phyloP scores from a whole-genome alignment of 92 coral and sea anemone genomes.

The Epizoanthus rinbou region DNA sequence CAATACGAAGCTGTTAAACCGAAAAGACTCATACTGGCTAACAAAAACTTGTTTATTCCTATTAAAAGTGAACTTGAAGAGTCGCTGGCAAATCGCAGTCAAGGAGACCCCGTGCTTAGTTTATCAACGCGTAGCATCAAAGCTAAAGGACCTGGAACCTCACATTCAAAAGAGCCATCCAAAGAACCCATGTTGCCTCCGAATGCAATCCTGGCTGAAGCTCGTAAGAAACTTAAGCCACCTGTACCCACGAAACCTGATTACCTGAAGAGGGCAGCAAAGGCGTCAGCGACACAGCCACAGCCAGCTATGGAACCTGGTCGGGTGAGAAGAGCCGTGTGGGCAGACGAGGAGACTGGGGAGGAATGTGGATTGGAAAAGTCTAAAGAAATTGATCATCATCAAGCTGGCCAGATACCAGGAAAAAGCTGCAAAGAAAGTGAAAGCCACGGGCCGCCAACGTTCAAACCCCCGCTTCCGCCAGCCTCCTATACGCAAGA shows the following conservation, averaged over 20 bases:
- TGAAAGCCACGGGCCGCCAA: conserved; percentile 41
- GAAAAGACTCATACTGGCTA: background rate
- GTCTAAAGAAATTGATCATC: conserved; percentile 33
- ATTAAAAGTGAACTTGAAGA: conserved; percentile 7
- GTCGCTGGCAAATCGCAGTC: background rate
- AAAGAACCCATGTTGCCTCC: background rate
- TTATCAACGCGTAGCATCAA: background rate
- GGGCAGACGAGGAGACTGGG: conserved; percentile 31
- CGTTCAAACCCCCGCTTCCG: conserved; percentile 56
- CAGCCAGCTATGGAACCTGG: background rate
- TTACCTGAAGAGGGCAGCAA: conserved; percentile 7
- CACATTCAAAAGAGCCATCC: background rate
- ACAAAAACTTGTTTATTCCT: conserved; percentile 7
- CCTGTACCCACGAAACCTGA: conserved; percentile 50
- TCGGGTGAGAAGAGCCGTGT: conserved; percentile 28
- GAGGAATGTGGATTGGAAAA: conserved; percentile 3
- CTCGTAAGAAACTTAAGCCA: conserved; percentile 47
- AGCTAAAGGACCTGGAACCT: background rate
- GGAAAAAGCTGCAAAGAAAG: background rate
- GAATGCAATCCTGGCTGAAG: conserved; percentile 3
- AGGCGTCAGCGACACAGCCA: background rate
- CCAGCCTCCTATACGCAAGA: background rate
- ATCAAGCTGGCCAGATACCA: background rate
- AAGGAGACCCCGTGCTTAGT: background rate
- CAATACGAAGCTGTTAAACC: conserved; percentile 13